Conservation (phyloP, 2,888 invertebrate genomes). For the Orthosia gothica region DNA sequence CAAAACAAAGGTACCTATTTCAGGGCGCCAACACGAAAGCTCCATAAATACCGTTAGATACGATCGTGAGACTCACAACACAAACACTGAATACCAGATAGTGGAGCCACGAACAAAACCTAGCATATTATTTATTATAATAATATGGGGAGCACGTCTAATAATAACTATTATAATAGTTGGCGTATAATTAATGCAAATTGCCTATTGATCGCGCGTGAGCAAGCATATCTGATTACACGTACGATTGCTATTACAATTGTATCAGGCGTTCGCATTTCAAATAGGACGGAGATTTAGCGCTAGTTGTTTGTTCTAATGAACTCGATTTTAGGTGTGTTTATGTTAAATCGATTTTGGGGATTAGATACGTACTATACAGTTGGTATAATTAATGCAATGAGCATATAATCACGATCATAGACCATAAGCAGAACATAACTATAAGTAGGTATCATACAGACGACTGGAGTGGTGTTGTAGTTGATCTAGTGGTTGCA, state of each 20-base stretch:
- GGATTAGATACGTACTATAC: not conserved
- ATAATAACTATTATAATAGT: constrained; percentile 54
- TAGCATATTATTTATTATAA: constrained; percentile 63
- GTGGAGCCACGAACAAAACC: constrained; percentile 52
- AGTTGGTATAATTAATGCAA: not conserved
- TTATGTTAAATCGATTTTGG: constrained; percentile 6
- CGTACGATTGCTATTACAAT: constrained; percentile 63
- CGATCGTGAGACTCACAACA: constrained; percentile 39
- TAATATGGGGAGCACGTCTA: constrained; percentile 56
- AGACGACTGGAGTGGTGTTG: too few relatives aligned
- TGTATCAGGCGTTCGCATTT: constrained; percentile 62
- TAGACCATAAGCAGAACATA: not conserved
- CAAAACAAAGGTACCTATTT: constrained; percentile 46
- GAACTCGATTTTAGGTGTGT: constrained; percentile 20
- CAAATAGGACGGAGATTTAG: constrained; percentile 38
- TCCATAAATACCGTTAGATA: constrained; percentile 58
- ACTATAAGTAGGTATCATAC: too few relatives aligned
- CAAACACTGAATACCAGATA: constrained; percentile 56
- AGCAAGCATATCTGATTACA: constrained; percentile 66
- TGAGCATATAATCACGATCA: not conserved
- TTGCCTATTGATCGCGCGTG: constrained; percentile 65
- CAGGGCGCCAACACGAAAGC: constrained; percentile 28
- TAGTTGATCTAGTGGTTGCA: too few relatives aligned
- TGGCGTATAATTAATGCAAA: constrained; percentile 66
- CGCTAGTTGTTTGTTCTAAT: constrained; percentile 47